Conservation (phyloP, 2,797 vertebrate species). For the Ambastaia sidthimunki region DNA sequence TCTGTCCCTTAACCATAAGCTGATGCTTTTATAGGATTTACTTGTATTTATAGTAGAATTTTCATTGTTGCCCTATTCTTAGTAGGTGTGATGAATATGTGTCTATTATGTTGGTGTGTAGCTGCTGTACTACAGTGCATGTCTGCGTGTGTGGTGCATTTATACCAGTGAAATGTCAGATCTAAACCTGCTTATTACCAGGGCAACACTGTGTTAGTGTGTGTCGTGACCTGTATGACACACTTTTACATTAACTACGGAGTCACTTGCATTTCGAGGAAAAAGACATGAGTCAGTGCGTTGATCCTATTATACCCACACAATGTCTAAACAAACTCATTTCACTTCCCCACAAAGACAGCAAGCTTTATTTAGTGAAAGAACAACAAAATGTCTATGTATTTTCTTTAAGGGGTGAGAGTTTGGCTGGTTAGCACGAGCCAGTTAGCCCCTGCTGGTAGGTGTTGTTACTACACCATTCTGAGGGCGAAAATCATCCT, state of each 20-base stretch:
- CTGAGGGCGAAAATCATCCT: neutral
- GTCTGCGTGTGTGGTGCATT: conserved; percentile 23
- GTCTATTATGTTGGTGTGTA: neutral
- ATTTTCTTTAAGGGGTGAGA: neutral
- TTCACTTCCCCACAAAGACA: neutral
- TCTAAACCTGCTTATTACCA: conserved; percentile 42
- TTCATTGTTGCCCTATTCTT: neutral
- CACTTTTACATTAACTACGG: conserved; percentile 6
- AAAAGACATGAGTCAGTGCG: neutral
- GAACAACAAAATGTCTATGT: neutral
- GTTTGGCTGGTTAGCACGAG: neutral
- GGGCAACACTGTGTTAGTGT: conserved; percentile 23
- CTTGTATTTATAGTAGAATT: conserved; percentile 1
- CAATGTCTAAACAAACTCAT: conserved; percentile 8
- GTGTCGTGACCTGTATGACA: conserved; percentile 30
- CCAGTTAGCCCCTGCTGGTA: neutral
- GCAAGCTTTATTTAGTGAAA: neutral
- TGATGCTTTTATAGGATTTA: conserved; percentile 1
- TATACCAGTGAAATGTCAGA: conserved; percentile 40
- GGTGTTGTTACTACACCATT: neutral
- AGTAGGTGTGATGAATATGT: conserved; percentile 7
- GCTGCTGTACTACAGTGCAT: neutral
- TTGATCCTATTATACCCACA: neutral
- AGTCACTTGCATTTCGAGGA: conserved; percentile 7
- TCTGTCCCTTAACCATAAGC: neutral